phyloP scores from a whole-genome alignment of 2,113 vertebrate species.

The Microtus oregoni region DNA sequence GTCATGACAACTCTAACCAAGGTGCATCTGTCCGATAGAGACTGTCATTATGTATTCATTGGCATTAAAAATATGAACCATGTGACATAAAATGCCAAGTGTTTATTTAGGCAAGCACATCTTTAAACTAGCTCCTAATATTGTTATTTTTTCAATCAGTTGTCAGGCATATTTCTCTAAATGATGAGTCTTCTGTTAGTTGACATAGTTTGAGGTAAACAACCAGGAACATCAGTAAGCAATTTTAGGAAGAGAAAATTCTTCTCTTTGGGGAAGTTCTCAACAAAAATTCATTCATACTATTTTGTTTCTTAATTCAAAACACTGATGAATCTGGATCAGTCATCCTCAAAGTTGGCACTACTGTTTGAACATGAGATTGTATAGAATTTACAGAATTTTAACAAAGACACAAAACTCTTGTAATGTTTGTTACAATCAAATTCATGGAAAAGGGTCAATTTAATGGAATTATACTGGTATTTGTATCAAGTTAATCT shows the following conservation, averaged over 20 bases:
- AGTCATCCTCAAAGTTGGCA: neutral
- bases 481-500: slow-evolving; percentile 54
- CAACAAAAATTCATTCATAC: neutral
- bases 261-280: neutral
- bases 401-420: slow-evolving; percentile 31
- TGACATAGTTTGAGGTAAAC: slow-evolving; percentile 10
- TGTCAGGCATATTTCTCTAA: neutral
- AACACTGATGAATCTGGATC: slow-evolving; percentile 20
- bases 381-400: slow-evolving; percentile 31
- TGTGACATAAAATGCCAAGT: neutral
- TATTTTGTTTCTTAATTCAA: neutral
- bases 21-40: neutral
- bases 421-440: neutral
- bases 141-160: neutral
- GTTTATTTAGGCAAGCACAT: slow-evolving; percentile 5
- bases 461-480: neutral
- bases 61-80: neutral
- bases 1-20: neutral
- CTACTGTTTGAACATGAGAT: neutral
- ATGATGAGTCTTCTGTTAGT: neutral
- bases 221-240: neutral
- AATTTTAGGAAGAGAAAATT: slow-evolving; percentile 16
- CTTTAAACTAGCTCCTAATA: neutral
- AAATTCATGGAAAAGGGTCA: neutral
- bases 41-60: neutral